Conservation (phyloP, 2,888 invertebrate species). For the Portevinia maculata region DNA sequence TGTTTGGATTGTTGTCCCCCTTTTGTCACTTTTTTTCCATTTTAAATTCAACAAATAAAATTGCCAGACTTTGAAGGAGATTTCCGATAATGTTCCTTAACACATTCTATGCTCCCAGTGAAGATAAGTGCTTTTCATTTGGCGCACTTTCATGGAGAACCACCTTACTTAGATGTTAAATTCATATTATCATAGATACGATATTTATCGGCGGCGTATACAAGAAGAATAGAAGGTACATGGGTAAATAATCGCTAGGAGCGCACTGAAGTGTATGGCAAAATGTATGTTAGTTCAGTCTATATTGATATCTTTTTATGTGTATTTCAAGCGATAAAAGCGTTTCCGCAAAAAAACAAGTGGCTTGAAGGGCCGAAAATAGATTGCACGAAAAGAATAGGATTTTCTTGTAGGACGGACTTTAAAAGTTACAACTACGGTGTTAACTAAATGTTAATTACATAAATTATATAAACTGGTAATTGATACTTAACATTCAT, state of each 20-base stretch:
- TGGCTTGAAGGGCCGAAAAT: neutral
- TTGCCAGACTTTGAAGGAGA: neutral
- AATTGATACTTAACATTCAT: too few relatives aligned
- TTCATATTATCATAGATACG: constrained; percentile 55
- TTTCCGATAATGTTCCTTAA: constrained; percentile 8
- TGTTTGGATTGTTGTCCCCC: neutral
- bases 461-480: too few relatives aligned
- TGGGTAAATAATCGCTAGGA: constrained; percentile 24
- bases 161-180: constrained; percentile 61
- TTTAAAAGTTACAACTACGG: constrained; percentile 5
- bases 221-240: constrained; percentile 4
- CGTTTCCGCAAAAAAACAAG: constrained; percentile 9
- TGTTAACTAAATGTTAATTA: too few relatives aligned
- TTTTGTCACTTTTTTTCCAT: constrained; percentile 2
- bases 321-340: neutral
- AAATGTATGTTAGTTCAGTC: constrained; percentile 31
- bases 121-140: constrained; percentile 38
- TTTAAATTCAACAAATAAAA: constrained; percentile 5
- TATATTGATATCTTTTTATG: constrained; percentile 33
- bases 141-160: constrained; percentile 58
- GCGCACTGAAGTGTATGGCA: constrained; percentile 36
- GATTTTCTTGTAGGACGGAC: too few relatives aligned
- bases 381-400: too few relatives aligned
- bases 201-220: constrained; percentile 10
- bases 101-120: neutral